Conservation (phyloP, 1,140 invertebrate genomes). For the Caerostris darwini region DNA sequence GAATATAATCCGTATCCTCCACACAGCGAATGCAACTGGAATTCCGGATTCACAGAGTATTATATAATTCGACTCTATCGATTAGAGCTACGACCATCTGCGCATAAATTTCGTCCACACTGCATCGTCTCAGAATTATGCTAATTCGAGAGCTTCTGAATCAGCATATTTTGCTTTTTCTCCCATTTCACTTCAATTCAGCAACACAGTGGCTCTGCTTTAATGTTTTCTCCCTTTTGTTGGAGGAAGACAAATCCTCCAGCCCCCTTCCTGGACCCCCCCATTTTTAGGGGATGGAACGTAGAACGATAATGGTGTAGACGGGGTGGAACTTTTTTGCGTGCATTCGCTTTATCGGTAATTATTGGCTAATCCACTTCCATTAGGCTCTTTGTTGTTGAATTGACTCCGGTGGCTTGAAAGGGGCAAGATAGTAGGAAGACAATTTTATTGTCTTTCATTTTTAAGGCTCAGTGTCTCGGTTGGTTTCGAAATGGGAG, state of each 20-base stretch:
- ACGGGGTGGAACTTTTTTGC: background rate
- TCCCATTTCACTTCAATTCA: slow-evolving; percentile 54
- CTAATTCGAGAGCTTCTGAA: slow-evolving; percentile 51
- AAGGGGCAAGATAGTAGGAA: background rate
- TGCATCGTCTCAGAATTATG: slow-evolving; percentile 61
- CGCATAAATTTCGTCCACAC: slow-evolving; percentile 51
- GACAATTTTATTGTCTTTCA: background rate
- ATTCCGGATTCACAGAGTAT: slow-evolving; percentile 41
- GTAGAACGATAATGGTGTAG: background rate
- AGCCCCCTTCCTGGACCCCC: background rate
- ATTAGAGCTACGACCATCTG: slow-evolving; percentile 62
- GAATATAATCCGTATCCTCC: slow-evolving; percentile 34
- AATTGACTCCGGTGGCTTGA: background rate
- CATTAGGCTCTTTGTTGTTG: slow-evolving; percentile 40
- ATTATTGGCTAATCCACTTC: slow-evolving; percentile 60
- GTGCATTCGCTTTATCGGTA: slow-evolving; percentile 16
- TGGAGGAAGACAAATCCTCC: background rate
- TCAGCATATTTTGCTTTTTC: slow-evolving; percentile 67
- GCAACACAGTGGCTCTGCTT: slow-evolving; percentile 10
- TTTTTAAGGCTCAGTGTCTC: background rate
- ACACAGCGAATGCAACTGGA: slow-evolving; percentile 19
- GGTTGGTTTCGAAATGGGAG: no score
- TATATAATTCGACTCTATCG: slow-evolving; percentile 53
- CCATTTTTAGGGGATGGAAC: no score
- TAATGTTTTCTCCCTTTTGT: slow-evolving; percentile 59